phyloP scores from a whole-genome alignment of 2,113 vertebrate species.

The Paralichthys olivaceus region DNA sequence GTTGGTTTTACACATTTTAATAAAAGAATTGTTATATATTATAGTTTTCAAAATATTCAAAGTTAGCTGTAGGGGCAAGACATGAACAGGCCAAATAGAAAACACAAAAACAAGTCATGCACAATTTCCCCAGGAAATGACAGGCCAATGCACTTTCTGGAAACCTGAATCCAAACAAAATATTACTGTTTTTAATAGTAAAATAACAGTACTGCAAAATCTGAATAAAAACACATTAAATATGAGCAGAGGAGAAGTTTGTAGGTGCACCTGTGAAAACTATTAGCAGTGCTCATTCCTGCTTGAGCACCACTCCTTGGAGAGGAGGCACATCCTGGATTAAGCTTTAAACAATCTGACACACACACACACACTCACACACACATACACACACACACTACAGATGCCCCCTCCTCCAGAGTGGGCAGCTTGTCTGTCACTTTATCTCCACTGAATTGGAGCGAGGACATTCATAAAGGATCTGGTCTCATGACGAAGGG shows the following conservation, averaged over 20 bases:
- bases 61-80: no score
- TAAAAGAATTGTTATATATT: no score
- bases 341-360: conserved; percentile 35
- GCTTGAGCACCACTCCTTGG: conserved; percentile 18
- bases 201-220: conserved; percentile 6
- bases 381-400: conserved; percentile 29
- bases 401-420: conserved; percentile 30
- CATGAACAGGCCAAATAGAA: no score
- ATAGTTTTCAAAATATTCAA: no score
- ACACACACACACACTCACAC: conserved; percentile 18
- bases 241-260: background rate
- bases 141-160: background rate
- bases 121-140: no score
- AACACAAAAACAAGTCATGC: no score
- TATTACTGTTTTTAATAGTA: background rate
- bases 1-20: no score
- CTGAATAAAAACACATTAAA: background rate
- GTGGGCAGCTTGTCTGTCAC: conserved; percentile 45
- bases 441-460: conserved; percentile 39
- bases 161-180: background rate
- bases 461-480: conserved; percentile 55
- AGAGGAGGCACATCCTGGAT: conserved; percentile 52
- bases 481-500: conserved; percentile 61
- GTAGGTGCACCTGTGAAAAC: conserved; percentile 2
- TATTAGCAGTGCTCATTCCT: conserved; percentile 16